Evolutionary conservation across 2,113 vertebrate genomes (phyloP), one percentile per base, ranked within the genome.

Genomic region (Setophaga coronata): DNA sequence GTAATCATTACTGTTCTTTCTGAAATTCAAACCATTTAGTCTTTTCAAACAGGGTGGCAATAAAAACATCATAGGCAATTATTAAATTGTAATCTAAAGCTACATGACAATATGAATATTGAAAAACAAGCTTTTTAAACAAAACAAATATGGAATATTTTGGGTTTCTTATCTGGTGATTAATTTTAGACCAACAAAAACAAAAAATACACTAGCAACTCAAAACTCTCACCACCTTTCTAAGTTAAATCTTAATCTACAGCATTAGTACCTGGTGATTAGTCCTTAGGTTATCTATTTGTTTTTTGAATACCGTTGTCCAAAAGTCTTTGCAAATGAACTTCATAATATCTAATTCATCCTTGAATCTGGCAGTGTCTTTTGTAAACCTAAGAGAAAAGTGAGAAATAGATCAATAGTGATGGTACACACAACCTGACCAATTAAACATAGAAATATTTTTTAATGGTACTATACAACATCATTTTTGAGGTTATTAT

Each of bases 241-340:
- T 13, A 95, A 62, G 17, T 69, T 70, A 71, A 91, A 65, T 60
- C 24, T 72, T 83, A 57, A n/a, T 43, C 43, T 85, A 70, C 21
- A 78, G 33, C 53, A 76, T 48, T 62, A 93, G 80, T 97, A 99
- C 99, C 98, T 99, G 99, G 97, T 99, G 99, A 94, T 99, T 99
- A 82, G 99, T 99, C 96, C 99, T 98, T 72, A 99, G 98, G 95
- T 99, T 99, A 97, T 99, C 99, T 36, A 99, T 99, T 95, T 99
- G 99, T 94, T 99, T 99, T 97, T 99, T 99, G 98, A 99, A 99
- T 71, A 99, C 99, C 42, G 98, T 98, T 85, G 99, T 99, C 99
- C 99, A 99, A 95, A 99, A 99, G 95, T 99, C 99, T 98, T 99
- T 99, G 96, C 99, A 99, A 97, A 99, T 98, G 95, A 99, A 99